Evolutionary conservation across 2,888 invertebrate genomes (phyloP), one percentile per base, ranked within the genome.

Genomic region (Koerneria pararmatus): DNA sequence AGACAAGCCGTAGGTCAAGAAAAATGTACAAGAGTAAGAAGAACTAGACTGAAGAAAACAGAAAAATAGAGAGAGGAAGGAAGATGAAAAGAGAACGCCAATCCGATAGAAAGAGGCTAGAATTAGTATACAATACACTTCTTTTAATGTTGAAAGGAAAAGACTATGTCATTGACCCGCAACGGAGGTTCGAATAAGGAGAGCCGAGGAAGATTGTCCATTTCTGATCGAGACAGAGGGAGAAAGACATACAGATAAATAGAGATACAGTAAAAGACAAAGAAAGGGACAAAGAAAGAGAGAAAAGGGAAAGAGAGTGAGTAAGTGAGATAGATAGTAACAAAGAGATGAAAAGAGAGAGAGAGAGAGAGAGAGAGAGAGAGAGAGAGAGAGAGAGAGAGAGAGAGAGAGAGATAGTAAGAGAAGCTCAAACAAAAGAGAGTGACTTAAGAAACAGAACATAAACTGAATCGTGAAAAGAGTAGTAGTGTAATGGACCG

Each of bases 181-280:
- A n/a, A n/a, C n/a, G n/a, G n/a, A n/a, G n/a, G n/a, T n/a, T n/a
- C n/a, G n/a, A n/a, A n/a, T n/a, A n/a, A n/a, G n/a, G n/a, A n/a
- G n/a, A n/a, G n/a, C n/a, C n/a, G n/a, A n/a, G n/a, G n/a, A n/a
- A n/a, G n/a, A n/a, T n/a, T n/a, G 27, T 35, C 19, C 27, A 24
- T 60, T n/a, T 46, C n/a, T 60, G 37, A 46, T 41, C 60, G 48
- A 60, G 27, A 22, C 11, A 41, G 41, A 35, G 48, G 41, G 46
- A 35, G 48, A 22, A 60, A 48, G 32, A 46, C 22, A 41, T 29
- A 31, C 27, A 41, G 22, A 46, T 60, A 48, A 32, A 46, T 29
- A n/a, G 32, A 35, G 46, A 29, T 22, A 31, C 22, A 53, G 24
- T 27, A 4, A 60, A 35, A 41, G 41, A n/a, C n/a, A 60, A 29